These are phyloP conservation scores for Naja naja DNA, from an alignment of 2,113 vertebrate species.

Conservation along the genomic window DNA sequence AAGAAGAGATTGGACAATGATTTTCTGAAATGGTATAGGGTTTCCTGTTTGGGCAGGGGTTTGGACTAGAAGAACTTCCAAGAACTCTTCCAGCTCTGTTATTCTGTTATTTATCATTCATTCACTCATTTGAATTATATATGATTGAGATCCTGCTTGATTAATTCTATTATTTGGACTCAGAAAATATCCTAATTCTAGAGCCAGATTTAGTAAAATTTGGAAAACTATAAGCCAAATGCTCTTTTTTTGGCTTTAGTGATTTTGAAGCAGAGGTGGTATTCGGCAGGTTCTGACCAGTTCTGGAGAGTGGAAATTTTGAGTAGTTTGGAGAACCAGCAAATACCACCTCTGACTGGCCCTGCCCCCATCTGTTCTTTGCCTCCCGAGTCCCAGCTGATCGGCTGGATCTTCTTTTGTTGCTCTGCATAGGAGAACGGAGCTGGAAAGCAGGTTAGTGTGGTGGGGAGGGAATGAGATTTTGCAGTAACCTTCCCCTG, in stretches of 20 bases:
- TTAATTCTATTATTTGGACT: not conserved
- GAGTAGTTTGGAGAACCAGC: too few relatives aligned
- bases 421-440: too few relatives aligned
- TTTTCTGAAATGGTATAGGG: not conserved
- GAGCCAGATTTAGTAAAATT: not conserved
- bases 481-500: too few relatives aligned
- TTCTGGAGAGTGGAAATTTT: too few relatives aligned
- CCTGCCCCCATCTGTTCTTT: too few relatives aligned
- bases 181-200: not conserved
- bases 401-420: too few relatives aligned
- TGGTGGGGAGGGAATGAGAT: too few relatives aligned
- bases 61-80: not conserved
- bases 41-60: not conserved
- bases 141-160: not conserved
- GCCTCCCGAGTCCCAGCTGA: too few relatives aligned
- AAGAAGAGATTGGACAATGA: too few relatives aligned
- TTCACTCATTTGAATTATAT: not conserved
- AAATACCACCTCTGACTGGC: too few relatives aligned
- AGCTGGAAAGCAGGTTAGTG: too few relatives aligned
- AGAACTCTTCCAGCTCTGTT: not conserved
- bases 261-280: not conserved
- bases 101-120: not conserved
- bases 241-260: not conserved
- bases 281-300: too few relatives aligned
- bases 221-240: not conserved